Conservation (phyloP, 2,113 vertebrate genomes). For the Platichthys stellatus region DNA sequence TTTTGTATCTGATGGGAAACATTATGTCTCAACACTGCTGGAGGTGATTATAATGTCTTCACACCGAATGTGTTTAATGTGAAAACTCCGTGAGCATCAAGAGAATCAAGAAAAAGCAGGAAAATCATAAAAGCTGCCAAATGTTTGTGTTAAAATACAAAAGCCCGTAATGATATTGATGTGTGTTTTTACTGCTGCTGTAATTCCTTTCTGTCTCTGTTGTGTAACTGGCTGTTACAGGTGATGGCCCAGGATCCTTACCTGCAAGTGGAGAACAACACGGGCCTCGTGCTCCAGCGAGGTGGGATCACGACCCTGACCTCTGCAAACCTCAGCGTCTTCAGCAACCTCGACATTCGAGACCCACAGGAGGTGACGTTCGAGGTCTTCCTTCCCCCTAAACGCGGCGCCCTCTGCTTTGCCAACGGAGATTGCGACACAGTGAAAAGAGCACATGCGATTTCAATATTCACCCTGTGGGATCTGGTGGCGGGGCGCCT, state of each 20-base stretch:
- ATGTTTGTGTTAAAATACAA: no score
- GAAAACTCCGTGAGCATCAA: not conserved
- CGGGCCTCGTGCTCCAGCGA: conserved; percentile 84
- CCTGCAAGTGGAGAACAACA: conserved; percentile 84
- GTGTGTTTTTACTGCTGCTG: not conserved
- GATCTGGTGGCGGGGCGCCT: conserved; percentile 82
- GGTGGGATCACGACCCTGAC: conserved; percentile 78
- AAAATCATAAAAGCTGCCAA: no score
- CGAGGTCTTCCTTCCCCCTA: conserved; percentile 81
- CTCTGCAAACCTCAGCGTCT: conserved; percentile 83
- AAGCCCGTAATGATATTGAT: not conserved
- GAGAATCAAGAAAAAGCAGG: no score
- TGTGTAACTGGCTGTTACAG: conserved; percentile 72
- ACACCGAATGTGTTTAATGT: not conserved
- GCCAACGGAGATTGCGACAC: conserved; percentile 56
- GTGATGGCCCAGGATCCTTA: conserved; percentile 88
- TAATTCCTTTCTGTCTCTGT: not conserved
- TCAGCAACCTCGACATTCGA: conserved; percentile 89
- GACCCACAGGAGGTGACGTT: conserved; percentile 83
- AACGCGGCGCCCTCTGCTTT: conserved; percentile 81
- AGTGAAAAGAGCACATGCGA: conserved; percentile 26
- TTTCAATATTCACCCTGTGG: conserved; percentile 80
- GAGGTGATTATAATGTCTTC: conserved; percentile 78
- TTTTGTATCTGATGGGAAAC: conserved; percentile 90
- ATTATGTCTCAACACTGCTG: conserved; percentile 84